Conservation (phyloP, 2,113 vertebrate species). For the Oncorhynchus clarkii region DNA sequence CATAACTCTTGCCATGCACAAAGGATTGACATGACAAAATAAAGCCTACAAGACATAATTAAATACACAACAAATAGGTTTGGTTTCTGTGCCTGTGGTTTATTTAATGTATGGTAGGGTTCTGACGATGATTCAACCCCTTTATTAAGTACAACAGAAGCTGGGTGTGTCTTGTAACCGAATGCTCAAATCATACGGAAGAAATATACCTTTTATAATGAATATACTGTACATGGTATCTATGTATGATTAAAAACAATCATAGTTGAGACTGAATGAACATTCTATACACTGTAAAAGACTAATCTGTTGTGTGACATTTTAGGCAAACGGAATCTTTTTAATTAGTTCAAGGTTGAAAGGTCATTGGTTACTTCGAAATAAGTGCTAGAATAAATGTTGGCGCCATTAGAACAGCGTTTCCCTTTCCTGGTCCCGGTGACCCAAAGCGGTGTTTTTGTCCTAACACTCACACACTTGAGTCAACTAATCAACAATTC, state of each 20-base stretch:
- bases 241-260: neutral
- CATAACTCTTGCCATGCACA: neutral
- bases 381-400: conserved; percentile 16
- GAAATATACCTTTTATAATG: neutral
- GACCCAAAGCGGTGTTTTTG: no score
- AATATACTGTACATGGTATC: conserved; percentile 33
- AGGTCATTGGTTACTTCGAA: conserved; percentile 49
- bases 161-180: neutral
- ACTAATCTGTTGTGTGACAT: neutral
- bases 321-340: conserved; percentile 15
- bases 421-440: no score
- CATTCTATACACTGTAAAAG: conserved; percentile 3
- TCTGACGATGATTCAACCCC: neutral
- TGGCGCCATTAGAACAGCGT: no score
- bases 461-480: no score
- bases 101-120: neutral
- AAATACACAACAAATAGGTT: neutral
- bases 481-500: no score
- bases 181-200: neutral
- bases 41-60: neutral
- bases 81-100: neutral
- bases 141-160: neutral
- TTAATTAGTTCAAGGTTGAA: conserved; percentile 34
- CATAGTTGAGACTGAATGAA: neutral
- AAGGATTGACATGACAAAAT: neutral